Base-by-base conservation (phyloP, 2,797 vertebrate genomes). In the Cichlasoma orientale region DNA sequence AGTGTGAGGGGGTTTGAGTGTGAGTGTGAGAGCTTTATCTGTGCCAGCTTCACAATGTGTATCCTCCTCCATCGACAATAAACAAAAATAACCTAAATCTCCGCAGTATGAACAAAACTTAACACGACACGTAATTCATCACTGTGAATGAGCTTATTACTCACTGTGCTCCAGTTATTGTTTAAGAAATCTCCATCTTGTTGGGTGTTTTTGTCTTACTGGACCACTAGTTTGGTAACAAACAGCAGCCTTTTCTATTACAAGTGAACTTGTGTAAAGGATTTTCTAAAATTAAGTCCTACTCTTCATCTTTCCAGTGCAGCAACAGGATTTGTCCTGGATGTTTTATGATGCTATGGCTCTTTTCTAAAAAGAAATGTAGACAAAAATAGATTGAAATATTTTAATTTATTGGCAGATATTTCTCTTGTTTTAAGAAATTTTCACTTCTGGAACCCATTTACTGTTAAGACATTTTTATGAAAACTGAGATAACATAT, bases 31-130 rank as follows among this genome's bases (percentile, higher is more conserved):
- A 47, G 13, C 41, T 47, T 47, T 10, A 47, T 5, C 4, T 2
- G 13, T 16, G 2, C 4, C 14, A 16, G 44, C 16, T 47, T 13
- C 13, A 13, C 13, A 44, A 44, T 13, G 12, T 41, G 38, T 47
- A 16, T 14, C 18, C 14, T 14, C 13, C 41, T 44, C 1, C 13
- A 14, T 44, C 41, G 5, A 2, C 14, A 47, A 16, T 47, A 47
- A 68, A n/a, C 3, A 2, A 68, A 68, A 0, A 68, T 1, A 25
- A 13, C 27, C 41, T 19, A 31, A 9, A n/a, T 47, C 5, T 1
- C 12, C 38, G 4, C 44, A 31, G 29, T 57, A 33, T 47, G 44
- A 25, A 66, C 41, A 50, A 1, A 2, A 66, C 0, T 66, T 0
- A 66, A 47, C 4, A 41, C 13, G 14, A 13, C 4, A 4, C 12